These are phyloP conservation scores for Tachina lurida DNA, from an alignment of 2,888 invertebrate species.

Conservation along the genomic window DNA sequence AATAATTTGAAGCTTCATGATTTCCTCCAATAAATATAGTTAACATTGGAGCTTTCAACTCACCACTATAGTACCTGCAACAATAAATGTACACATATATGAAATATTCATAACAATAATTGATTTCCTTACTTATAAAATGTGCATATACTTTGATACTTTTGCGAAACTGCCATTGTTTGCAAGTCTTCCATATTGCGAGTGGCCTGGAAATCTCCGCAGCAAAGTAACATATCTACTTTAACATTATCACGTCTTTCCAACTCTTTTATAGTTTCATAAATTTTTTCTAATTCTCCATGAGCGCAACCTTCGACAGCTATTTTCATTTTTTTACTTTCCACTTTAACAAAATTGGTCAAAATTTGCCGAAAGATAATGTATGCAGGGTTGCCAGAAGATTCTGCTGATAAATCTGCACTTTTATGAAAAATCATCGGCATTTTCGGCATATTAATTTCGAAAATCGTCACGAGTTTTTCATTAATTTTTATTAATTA, in stretches of 20 bases:
- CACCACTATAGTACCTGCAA: slow-evolving; percentile 95
- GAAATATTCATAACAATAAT: neutral
- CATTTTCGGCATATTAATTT: no score
- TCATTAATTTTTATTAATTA: no score
- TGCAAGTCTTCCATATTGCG: slow-evolving; percentile 93
- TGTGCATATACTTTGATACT: slow-evolving; percentile 93
- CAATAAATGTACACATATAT: slow-evolving; percentile 48
- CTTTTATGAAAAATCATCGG: no score
- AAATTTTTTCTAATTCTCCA: slow-evolving; percentile 98
- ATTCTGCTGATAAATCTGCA: no score
- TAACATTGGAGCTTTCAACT: slow-evolving; percentile 93
- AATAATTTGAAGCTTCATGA: slow-evolving; percentile 98
- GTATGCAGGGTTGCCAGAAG: no score
- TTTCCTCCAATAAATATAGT: slow-evolving; percentile 99
- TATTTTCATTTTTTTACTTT: slow-evolving; percentile 94
- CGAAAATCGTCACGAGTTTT: no score
- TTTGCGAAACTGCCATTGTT: slow-evolving; percentile 97
- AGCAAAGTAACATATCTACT: slow-evolving; percentile 96
- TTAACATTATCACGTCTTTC: slow-evolving; percentile 89
- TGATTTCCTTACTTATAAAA: slow-evolving; percentile 91
- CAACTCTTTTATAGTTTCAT: slow-evolving; percentile 90
- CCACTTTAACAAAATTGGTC: neutral
- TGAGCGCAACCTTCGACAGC: slow-evolving; percentile 99
- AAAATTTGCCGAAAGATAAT: neutral
- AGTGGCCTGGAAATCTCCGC: slow-evolving; percentile 98